These are phyloP conservation scores for Hartigia nigra DNA, from an alignment of 2,888 invertebrate genomes.

Conservation along the genomic window DNA sequence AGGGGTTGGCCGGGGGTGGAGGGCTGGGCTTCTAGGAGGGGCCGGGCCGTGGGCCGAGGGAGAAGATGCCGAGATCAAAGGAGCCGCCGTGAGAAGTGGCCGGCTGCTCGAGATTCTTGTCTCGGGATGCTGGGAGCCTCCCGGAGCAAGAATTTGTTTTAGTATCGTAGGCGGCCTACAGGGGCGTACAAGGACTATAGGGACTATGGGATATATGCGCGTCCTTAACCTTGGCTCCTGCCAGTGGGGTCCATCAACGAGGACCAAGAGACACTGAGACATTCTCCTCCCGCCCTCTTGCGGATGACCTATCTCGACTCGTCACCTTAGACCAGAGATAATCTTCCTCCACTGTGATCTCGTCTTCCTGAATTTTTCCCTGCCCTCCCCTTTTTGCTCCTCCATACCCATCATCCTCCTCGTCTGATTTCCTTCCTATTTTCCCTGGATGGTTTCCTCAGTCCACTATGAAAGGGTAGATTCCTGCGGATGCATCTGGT, in stretches of 20 bases:
- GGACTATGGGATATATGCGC: background rate
- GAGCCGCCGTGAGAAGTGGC: conserved; percentile 63
- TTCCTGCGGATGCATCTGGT: background rate
- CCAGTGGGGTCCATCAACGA: background rate
- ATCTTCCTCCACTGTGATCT: background rate
- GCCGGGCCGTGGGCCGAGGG: conserved; percentile 50
- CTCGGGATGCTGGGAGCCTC: conserved; percentile 55
- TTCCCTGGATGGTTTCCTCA: background rate
- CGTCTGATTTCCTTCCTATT: background rate
- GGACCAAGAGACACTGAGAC: background rate
- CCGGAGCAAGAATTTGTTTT: conserved; percentile 57
- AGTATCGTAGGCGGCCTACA: conserved; percentile 43
- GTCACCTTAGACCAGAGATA: background rate
- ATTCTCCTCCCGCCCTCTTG: background rate
- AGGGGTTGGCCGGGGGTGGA: conserved; percentile 26
- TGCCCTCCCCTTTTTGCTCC: no score
- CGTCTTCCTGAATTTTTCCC: background rate
- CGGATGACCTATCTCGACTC: background rate
- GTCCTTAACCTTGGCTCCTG: conserved; percentile 1
- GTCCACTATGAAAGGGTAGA: background rate
- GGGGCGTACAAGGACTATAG: background rate
- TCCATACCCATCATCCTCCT: background rate
- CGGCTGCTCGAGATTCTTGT: conserved; percentile 63
- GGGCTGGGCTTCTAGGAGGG: conserved; percentile 40
- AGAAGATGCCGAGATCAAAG: conserved; percentile 54